These are phyloP conservation scores for Aix galericulata DNA, from an alignment of 2,113 vertebrate genomes.

Conservation along the genomic window DNA sequence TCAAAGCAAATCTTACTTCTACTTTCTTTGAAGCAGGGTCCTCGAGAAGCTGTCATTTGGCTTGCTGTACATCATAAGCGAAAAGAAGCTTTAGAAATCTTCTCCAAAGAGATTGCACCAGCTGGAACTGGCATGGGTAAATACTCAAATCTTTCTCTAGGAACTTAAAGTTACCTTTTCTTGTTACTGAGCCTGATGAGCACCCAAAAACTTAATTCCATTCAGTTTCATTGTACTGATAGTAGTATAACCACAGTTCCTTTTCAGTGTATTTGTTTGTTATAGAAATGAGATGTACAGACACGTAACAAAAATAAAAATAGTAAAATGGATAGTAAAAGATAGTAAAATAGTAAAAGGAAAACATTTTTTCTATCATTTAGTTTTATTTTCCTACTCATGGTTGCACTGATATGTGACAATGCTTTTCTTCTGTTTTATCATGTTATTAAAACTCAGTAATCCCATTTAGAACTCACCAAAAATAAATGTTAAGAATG, in stretches of 20 bases:
- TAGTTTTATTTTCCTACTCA: neutral
- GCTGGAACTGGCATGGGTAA: constrained; percentile 89
- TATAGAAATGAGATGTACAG: neutral
- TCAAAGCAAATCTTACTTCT: neutral
- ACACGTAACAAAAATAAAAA: neutral
- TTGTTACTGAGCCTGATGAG: neutral
- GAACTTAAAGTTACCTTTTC: neutral
- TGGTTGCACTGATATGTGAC: neutral
- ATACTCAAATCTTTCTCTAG: neutral
- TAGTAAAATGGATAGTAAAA: neutral
- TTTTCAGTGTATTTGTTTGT: neutral
- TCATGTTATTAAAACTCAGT: neutral
- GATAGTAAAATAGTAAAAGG: too few species aligned
- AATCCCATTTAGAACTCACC: neutral
- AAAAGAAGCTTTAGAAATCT: constrained; percentile 86
- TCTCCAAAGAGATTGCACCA: constrained; percentile 83
- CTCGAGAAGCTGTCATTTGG: constrained; percentile 85
- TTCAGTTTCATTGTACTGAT: neutral
- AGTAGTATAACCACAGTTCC: neutral
- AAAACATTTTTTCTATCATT: neutral
- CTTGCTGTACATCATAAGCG: constrained; percentile 85
- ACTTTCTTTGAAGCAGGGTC: constrained; percentile 62
- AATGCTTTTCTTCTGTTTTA: neutral
- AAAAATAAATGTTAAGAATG: neutral
- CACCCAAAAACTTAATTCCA: rapidly evolving